Evolutionary conservation across 2,113 vertebrate species (phyloP), one percentile per base, ranked within the genome.

Genomic region (Anseranas semipalmata): DNA sequence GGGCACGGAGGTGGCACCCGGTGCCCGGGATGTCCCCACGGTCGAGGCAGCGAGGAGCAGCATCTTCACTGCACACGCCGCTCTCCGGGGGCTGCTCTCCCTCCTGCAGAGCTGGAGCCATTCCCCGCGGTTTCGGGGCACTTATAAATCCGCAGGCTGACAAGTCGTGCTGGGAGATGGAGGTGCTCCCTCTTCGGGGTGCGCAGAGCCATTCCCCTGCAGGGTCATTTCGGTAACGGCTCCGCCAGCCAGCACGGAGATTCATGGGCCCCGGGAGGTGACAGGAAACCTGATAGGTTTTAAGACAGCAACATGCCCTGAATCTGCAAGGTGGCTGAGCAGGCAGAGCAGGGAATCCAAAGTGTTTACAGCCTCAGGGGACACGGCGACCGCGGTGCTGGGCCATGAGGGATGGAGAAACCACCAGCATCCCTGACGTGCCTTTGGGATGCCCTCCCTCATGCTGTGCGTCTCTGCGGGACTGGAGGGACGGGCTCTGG

Each of bases 241-340:
- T 89, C 74, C 45, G 70, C 52, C 89, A 90, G 62, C 7, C 66
- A 90, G 78, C 92, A 70, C 2, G 3, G 52, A 94, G 95, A 97
- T 95, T 97, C 93, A 96, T 87, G 90, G 84, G 84, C 89, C 74
- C 86, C 25, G 3, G 58, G 89, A 97, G 87, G 88, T 93, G 91
- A 95, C 93, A 93, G 81, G 72, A 96, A 95, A 93, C 87, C 76
- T 97, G 94, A 97, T 97, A 85, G 92, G 65, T 96, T 97, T 97
- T 95, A 96, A 97, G 90, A 95, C 86, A 93, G 94, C 93, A 95
- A 91, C 96, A 96, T 96, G 96, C 95, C 93, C 83, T 97, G 96
- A 97, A 97, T 97, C 89, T 79, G 89, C 92, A 95, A 96, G 90
- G 93, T 94, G 71, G 67, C 77, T 93, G 86, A 93, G 88, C 87